Base-by-base conservation (phyloP, 2,888 invertebrate species). In the Athalia circularis region DNA sequence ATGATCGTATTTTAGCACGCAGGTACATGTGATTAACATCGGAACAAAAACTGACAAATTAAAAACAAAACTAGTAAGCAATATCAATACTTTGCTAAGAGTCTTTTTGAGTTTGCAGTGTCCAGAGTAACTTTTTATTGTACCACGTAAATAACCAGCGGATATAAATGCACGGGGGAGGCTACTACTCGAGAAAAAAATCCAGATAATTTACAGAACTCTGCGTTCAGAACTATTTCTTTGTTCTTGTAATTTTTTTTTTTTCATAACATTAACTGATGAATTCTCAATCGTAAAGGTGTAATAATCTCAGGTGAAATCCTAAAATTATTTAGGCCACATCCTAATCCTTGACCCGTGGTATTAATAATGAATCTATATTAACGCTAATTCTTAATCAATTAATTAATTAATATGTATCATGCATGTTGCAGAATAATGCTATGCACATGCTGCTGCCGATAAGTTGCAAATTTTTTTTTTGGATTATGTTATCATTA, bases 371-470 rank as follows among this genome's bases (percentile, higher is more conserved):
- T 67, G 9, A 67, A 67, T 52, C 8, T 9, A 67, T 6, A 50
- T 67, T 8, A 5, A 15, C 50, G 48, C 15, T 67, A 15, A 15
- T 47, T 52, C 50, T 50, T 67, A 67, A 52, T 50, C 54, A 11
- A 11, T 11, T 54, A 4, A 11, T 11, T 54, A 4, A 54, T n/a
- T 54, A 54, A 11, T 50, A 67, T 47, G 15, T 67, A 67, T 68
- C 68, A 68, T 68, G 68, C 68, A 68, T 54, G 68, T 54, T 68
- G 68, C 68, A 29, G 29, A 29, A 29, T 29, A 29, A 29, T 29
- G 68, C 52, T 52, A 68, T 52, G 13, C 54, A 54, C 68, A 68
- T 68, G 68, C 68, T 68, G 54, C 68, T 5, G 15, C n/a, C 43
- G 43, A 68, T 52, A 67, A 68, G 52, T n/a, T 68, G 52, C 50